Evolutionary conservation across 2,888 invertebrate species (phyloP), one percentile per base, ranked within the genome.

Genomic region (Tigriopus californicus): DNA sequence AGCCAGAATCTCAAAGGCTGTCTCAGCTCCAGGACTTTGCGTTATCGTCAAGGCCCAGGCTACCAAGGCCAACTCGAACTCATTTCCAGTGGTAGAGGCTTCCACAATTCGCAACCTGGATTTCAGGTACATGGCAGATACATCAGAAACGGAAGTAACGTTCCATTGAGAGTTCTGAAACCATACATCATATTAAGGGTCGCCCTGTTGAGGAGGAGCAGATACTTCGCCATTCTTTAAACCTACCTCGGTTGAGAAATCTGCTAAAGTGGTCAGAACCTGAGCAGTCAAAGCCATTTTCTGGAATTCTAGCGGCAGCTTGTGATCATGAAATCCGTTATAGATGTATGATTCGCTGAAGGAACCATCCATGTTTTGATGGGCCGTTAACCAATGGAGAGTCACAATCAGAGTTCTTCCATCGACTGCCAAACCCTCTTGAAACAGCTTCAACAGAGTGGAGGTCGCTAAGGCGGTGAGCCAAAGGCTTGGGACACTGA

Each of bases 1-100:
- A 3, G 54, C 54, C 3, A 54, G 24, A 15, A 54, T 54, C 41
- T 54, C 54, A 54, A 54, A 54, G 11, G 54, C 54, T n/a, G 54
- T 41, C 22, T 54, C 54, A 15, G 40, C 54, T 18, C 54, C 54
- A 1, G 33, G 18, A 18, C 41, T 41, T 20, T 41, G 15, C 15
- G 54, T 41, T 18, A 54, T 41, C 41, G 40, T 33, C n/a, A 54
- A 15, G 10, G 54, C 54, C 33, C 54, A n/a, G n/a, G 54, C 40
- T 10, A 54, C 54, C 20, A 54, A 41, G 15, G 54, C 54, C 15
- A 54, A 18, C 15, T 41, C 54, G 18, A 33, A 22, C 18, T 33
- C 15, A 41, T 33, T 41, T 54, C 54, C 54, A 22, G 40, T 3
- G 33, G 33, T 8, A 33, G 33, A 54, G 15, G 8, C 15, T 15